phyloP scores from a whole-genome alignment of 2,888 invertebrate genomes.

The Argynnis bischoffii region DNA sequence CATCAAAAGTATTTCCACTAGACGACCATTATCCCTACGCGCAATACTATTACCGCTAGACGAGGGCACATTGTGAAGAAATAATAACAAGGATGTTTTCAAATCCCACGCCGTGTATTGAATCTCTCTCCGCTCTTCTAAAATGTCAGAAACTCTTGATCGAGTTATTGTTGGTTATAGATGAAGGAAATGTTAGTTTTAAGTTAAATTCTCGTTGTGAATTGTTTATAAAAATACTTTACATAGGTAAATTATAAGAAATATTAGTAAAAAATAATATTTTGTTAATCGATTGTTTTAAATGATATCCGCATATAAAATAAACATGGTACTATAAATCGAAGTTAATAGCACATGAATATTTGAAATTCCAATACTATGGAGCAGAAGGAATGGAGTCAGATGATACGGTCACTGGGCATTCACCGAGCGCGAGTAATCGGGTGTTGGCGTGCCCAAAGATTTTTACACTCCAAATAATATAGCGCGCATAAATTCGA shows the following conservation, averaged over 20 bases:
- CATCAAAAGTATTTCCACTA: not conserved
- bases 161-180: constrained; percentile 18
- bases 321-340: constrained; percentile 7
- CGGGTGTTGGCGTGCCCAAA: constrained; percentile 23
- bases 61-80: constrained; percentile 13
- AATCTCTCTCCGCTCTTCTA: not conserved
- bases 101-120: constrained; percentile 10
- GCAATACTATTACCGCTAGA: constrained; percentile 12
- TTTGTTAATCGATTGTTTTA: too few relatives aligned
- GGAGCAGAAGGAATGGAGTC: constrained; percentile 22
- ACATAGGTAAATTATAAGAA: not conserved
- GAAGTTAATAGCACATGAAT: constrained; percentile 22
- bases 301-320: too few relatives aligned
- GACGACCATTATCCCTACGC: constrained; percentile 11
- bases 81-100: constrained; percentile 19
- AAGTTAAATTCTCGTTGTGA: not conserved
- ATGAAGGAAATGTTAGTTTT: constrained; percentile 20
- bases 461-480: constrained; percentile 28
- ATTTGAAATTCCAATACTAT: constrained; percentile 24
- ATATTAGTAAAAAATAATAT: too few relatives aligned
- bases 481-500: constrained; percentile 14
- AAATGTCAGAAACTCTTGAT: constrained; percentile 2
- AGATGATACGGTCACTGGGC: constrained; percentile 30
- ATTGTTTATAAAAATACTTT: not conserved
- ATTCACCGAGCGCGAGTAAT: constrained; percentile 29